Evolutionary conservation across 2,113 vertebrate species (phyloP).

Genomic region (Ellobius talpinus): DNA sequence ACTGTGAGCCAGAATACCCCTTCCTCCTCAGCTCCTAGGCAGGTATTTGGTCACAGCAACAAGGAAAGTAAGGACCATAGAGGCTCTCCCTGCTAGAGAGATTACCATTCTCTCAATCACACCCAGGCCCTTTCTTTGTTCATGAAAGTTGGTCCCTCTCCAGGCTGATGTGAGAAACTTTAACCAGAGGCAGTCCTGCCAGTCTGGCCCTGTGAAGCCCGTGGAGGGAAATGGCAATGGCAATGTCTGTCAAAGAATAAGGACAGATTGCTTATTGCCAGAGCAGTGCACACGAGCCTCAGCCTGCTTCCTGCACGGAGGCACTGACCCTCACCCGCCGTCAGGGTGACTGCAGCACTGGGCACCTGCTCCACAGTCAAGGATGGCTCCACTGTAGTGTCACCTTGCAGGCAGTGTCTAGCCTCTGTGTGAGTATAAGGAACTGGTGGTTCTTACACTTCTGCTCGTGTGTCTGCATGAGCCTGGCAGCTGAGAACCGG

Average conservation of each 20-base stretch:
- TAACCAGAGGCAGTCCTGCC: background rate
- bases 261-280: background rate
- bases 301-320: background rate
- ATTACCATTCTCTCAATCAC: background rate
- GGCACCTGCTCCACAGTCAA: background rate
- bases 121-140: background rate
- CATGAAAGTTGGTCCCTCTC: slow-evolving; percentile 40
- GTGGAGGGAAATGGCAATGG: slow-evolving; percentile 10
- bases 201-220: slow-evolving; percentile 9
- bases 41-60: background rate
- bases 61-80: background rate
- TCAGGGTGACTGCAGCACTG: background rate
- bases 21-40: too few relatives aligned
- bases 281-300: background rate
- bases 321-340: background rate
- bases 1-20: background rate
- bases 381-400: background rate
- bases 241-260: background rate
- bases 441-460: background rate
- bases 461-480: background rate
- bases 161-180: slow-evolving; percentile 18
- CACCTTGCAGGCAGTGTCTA: background rate
- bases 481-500: background rate
- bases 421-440: background rate
- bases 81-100: background rate